These are phyloP conservation scores for Tokudaia muenninki DNA, from an alignment of 2,797 vertebrate species.

Conservation along the genomic window DNA sequence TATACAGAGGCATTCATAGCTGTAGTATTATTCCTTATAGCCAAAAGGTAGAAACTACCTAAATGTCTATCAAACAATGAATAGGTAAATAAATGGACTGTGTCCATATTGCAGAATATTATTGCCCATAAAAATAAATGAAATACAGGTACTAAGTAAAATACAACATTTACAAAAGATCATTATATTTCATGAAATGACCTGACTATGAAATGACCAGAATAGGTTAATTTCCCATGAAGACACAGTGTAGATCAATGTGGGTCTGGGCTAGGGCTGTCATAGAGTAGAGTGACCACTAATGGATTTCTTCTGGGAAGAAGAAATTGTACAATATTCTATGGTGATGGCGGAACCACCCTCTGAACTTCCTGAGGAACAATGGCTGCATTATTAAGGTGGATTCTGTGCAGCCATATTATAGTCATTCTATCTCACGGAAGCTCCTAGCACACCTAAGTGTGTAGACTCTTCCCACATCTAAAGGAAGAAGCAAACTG, in stretches of 20 bases:
- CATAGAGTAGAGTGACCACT: neutral
- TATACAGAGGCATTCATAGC: neutral
- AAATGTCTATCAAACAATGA: neutral
- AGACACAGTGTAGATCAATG: neutral
- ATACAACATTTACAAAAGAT: neutral
- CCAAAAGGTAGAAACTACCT: neutral
- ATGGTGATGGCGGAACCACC: neutral
- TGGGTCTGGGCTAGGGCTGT: neutral
- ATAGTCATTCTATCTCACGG: neutral
- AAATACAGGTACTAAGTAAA: neutral
- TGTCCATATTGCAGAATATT: neutral
- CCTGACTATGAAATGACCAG: neutral
- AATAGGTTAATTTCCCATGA: neutral
- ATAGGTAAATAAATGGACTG: neutral
- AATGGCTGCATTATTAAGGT: neutral
- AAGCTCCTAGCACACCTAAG: neutral
- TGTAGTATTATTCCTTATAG: neutral
- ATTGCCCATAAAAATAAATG: slow-evolving; percentile 21
- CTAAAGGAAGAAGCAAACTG: neutral
- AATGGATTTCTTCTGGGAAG: neutral
- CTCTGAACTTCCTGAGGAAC: neutral
- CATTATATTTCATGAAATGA: neutral
- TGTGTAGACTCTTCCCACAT: neutral
- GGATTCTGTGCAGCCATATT: neutral
- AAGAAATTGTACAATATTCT: neutral